phyloP scores from a whole-genome alignment of 2,113 vertebrate genomes.

The Aythya baeri region DNA sequence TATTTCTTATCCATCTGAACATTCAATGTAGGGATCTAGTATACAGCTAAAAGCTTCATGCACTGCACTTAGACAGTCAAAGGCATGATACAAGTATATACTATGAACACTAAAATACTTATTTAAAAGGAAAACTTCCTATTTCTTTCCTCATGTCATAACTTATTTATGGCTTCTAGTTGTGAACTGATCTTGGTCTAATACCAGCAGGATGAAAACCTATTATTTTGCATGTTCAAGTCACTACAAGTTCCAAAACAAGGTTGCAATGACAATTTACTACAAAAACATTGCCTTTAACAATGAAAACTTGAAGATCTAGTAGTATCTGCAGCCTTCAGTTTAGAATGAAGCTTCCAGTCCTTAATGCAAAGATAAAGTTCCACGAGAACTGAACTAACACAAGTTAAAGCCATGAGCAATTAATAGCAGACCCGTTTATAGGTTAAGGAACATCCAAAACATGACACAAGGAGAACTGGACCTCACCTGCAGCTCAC shows the following conservation, averaged over 20 bases:
- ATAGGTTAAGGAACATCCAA: neutral
- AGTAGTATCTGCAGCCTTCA: neutral
- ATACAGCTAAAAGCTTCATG: neutral
- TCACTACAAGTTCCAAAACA: neutral
- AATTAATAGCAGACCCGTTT: neutral
- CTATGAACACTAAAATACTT: accelerated
- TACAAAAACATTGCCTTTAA: neutral
- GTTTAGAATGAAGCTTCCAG: neutral
- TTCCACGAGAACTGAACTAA: neutral
- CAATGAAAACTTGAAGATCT: neutral
- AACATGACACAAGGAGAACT: accelerated
- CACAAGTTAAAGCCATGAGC: neutral
- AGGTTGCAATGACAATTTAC: neutral
- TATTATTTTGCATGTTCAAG: accelerated
- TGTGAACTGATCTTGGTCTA: neutral
- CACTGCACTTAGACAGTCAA: neutral
- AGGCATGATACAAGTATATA: neutral
- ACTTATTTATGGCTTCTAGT: neutral
- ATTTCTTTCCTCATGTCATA: accelerated
- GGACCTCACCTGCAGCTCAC: neutral
- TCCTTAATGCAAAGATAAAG: neutral
- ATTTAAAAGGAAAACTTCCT: neutral
- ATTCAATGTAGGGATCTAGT: accelerated
- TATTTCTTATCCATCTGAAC: no score
- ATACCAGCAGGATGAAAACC: neutral